Conservation (phyloP, 2,888 invertebrate genomes). For the Eristalis tenax region DNA sequence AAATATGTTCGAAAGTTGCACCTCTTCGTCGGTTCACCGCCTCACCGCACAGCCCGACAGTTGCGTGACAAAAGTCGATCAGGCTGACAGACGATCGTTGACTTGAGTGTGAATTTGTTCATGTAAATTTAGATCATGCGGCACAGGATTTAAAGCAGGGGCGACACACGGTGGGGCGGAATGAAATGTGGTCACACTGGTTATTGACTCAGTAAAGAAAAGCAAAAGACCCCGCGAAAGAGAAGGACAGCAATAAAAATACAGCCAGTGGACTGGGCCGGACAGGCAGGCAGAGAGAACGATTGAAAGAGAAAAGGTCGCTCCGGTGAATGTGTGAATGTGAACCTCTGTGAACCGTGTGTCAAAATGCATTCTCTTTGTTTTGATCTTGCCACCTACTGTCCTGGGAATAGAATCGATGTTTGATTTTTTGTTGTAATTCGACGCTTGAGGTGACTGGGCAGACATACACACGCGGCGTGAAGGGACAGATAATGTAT, state of each 20-base stretch:
- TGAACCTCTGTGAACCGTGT: slow-evolving; percentile 52
- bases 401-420: slow-evolving; percentile 17
- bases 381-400: slow-evolving; percentile 44
- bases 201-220: slow-evolving; percentile 51
- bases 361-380: slow-evolving; percentile 30
- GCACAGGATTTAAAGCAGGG: background rate
- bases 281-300: background rate
- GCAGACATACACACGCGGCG: background rate
- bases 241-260: slow-evolving; percentile 14
- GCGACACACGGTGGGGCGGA: background rate
- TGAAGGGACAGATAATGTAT: background rate
- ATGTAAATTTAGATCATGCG: slow-evolving; percentile 47
- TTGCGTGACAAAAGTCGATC: slow-evolving; percentile 25
- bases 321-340: slow-evolving; percentile 55
- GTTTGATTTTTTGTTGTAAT: slow-evolving; percentile 34
- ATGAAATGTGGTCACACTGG: slow-evolving; percentile 54
- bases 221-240: slow-evolving; percentile 7
- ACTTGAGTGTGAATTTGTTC: slow-evolving; percentile 52
- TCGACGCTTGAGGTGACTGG: slow-evolving; percentile 28
- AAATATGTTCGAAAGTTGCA: slow-evolving; percentile 21
- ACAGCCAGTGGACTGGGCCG: background rate
- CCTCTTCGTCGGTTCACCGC: background rate
- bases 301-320: slow-evolving; percentile 26
- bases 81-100: slow-evolving; percentile 17
- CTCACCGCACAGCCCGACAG: slow-evolving; percentile 30